These are phyloP conservation scores for Aplysina aerophoba DNA, from an alignment of 37 sponge, comb jelly and placozoan genomes.

Conservation along the genomic window DNA sequence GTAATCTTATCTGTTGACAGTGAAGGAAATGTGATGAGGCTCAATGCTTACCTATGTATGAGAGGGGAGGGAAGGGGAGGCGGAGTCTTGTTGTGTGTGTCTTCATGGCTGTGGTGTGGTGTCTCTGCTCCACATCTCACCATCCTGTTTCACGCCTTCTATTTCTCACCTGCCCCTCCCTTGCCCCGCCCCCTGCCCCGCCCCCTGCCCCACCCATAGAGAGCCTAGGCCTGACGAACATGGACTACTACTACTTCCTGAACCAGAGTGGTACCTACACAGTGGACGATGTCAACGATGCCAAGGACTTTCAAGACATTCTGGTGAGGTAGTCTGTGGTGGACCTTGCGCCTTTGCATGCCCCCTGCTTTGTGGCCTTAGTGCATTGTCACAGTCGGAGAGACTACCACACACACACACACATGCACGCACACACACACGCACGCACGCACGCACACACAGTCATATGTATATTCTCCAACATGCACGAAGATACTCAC, in stretches of 20 bases:
- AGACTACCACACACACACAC: neutral
- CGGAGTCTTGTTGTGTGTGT: neutral
- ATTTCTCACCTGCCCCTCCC: neutral
- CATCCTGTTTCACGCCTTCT: neutral
- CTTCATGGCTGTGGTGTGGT: neutral
- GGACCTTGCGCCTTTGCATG: neutral
- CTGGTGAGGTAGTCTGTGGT: conserved; percentile 49
- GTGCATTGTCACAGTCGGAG: neutral
- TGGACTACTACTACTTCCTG: conserved; percentile 97
- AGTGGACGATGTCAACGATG: conserved; percentile 94
- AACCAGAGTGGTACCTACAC: conserved; percentile 97
- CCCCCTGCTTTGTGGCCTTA: neutral
- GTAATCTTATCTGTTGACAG: no score
- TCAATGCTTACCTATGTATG: no score
- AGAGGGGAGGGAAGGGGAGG: no score
- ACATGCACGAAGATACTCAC: no score
- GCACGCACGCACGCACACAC: no score
- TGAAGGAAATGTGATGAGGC: no score
- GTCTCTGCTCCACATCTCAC: neutral
- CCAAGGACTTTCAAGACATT: conserved; percentile 88
- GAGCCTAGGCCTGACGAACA: conserved; percentile 84
- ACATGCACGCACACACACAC: neutral
- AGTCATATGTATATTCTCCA: no score
- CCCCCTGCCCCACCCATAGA: conserved; percentile 41
- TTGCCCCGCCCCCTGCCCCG: neutral